These are phyloP conservation scores for Pandemis cinnamomeana DNA, from an alignment of 2,888 invertebrate species.

Conservation along the genomic window DNA sequence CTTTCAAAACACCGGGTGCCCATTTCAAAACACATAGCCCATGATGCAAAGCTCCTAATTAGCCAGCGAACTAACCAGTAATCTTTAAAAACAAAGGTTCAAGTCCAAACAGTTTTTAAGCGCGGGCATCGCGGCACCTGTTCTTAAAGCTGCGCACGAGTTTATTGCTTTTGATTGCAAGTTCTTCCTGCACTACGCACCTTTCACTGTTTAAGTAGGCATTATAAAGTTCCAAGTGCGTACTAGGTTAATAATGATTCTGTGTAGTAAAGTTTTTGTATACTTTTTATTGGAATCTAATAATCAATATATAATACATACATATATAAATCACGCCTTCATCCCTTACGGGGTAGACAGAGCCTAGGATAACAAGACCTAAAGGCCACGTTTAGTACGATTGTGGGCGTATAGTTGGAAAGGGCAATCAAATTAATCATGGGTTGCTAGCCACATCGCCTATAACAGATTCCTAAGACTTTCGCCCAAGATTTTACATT, in stretches of 20 bases:
- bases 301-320: not conserved
- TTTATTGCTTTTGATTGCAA: slow-evolving; percentile 60
- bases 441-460: too few relatives aligned
- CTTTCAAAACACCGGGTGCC: not conserved
- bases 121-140: slow-evolving; percentile 55
- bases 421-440: too few relatives aligned
- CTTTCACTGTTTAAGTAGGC: slow-evolving; percentile 33
- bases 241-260: slow-evolving; percentile 18
- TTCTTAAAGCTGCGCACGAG: slow-evolving; percentile 53
- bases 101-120: slow-evolving; percentile 40
- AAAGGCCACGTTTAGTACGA: too few relatives aligned
- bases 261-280: not conserved
- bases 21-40: too few relatives aligned
- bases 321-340: too few relatives aligned
- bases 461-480: too few relatives aligned
- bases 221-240: slow-evolving; percentile 26
- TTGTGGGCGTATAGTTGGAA: too few relatives aligned
- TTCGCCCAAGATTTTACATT: too few relatives aligned
- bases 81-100: slow-evolving; percentile 32
- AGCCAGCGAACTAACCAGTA: slow-evolving; percentile 14
- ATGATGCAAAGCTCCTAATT: slow-evolving; percentile 8
- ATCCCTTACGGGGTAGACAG: too few relatives aligned
- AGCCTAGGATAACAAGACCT: too few relatives aligned
- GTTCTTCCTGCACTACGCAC: slow-evolving; percentile 33
- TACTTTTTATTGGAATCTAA: too few relatives aligned